Base-by-base conservation (phyloP, 2,888 invertebrate species). In the Nysson spinosus region DNA sequence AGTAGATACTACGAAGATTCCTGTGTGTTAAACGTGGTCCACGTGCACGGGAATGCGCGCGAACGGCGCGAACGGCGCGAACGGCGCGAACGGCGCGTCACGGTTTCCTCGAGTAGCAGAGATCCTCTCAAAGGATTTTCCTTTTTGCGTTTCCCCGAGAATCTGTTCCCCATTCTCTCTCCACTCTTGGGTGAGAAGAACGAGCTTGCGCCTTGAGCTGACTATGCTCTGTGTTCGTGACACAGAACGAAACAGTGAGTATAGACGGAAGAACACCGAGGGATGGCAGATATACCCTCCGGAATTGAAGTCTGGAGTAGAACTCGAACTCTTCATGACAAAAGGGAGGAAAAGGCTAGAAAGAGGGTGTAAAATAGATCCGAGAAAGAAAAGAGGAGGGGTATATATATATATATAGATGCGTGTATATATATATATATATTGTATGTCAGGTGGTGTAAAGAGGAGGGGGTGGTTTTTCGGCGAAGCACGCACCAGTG, bases 401-500 rank as follows among this genome's bases (percentile, higher is more conserved):
- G n/a, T n/a, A n/a, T n/a, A n/a, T n/a, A n/a, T n/a, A n/a, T n/a
- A n/a, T n/a, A n/a, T n/a, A n/a, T n/a, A n/a, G n/a, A n/a, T n/a
- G n/a, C n/a, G n/a, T n/a, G n/a, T n/a, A n/a, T n/a, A n/a, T n/a
- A n/a, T n/a, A n/a, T n/a, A n/a, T n/a, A n/a, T n/a, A n/a, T n/a
- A n/a, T n/a, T 6, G 9, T 2, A 42, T 26, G 57, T 47, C n/a
- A 30, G 55, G 55, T 50, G 65, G 65, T 50, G 60, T 63, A 62
- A 64, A 75, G 69, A 63, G 65, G 74, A 52, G 67, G 50, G 57
- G 61, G 73, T 78, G 78, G 71, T 78, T 79, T 79, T 79, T 79
- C 67, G 77, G 79, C 65, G n/a, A 35, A 24, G 47, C 64, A 43
- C 30, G 28, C 42, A 26, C 12, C 24, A 4, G 20, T 6, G 32